A percentile compares a stretch with the other conserved stretches of the same genome.
phyloP scores from a whole-genome alignment of 2,888 invertebrate species.

The Oxycera nigricornis region DNA sequence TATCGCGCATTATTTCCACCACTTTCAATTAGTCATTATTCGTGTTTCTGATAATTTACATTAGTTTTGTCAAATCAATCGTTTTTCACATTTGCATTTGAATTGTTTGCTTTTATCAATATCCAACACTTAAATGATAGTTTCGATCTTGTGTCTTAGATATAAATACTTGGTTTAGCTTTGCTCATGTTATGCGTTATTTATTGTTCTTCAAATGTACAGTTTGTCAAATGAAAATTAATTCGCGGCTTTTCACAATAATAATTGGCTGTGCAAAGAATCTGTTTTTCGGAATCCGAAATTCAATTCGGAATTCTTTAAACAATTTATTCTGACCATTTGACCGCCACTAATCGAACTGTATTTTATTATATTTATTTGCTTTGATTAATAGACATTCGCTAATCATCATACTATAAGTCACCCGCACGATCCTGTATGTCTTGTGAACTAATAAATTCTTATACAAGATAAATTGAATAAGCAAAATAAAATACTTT shows the following conservation, averaged over 20 bases:
- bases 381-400: conserved; percentile 27
- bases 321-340: not conserved
- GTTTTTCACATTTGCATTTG: not conserved
- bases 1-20: not conserved
- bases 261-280: too few relatives aligned
- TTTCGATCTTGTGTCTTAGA: conserved; percentile 27
- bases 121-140: conserved; percentile 38
- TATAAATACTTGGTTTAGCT: conserved; percentile 31
- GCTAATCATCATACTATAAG: conserved; percentile 33
- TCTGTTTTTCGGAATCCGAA: too few relatives aligned
- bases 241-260: too few relatives aligned
- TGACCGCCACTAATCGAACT: too few relatives aligned
- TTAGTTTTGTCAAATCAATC: not conserved
- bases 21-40: not conserved
- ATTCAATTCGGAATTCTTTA: too few relatives aligned
- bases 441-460: conserved; percentile 32
- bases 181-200: conserved; percentile 13
- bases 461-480: not conserved
- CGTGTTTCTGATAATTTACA: not conserved
- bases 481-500: conserved; percentile 1
- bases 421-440: conserved; percentile 32
- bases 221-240: not conserved
- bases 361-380: not conserved
- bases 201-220: conserved; percentile 29
- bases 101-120: conserved; percentile 15